phyloP scores from a whole-genome alignment of 2,888 invertebrate species.

The Spodoptera littoralis region DNA sequence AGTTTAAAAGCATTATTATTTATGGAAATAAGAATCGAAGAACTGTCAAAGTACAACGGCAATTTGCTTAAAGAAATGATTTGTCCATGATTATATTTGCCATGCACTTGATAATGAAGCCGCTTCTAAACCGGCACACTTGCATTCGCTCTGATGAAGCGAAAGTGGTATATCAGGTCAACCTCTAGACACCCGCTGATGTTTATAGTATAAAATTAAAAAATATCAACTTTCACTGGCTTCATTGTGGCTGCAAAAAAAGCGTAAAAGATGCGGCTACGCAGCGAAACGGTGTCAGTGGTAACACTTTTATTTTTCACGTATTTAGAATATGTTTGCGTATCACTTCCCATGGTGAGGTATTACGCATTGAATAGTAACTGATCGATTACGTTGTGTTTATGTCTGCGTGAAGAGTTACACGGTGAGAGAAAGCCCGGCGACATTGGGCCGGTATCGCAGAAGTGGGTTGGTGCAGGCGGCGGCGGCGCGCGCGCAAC shows the following conservation, averaged over 20 bases:
- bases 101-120: conserved; percentile 20
- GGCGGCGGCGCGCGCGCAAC: conserved; percentile 73
- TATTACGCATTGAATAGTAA: conserved; percentile 55
- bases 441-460: conserved; percentile 78
- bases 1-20: conserved; percentile 20
- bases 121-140: conserved; percentile 57
- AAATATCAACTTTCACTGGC: conserved; percentile 51
- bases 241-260: conserved; percentile 26
- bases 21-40: conserved; percentile 16
- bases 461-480: conserved; percentile 82
- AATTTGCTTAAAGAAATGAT: background rate
- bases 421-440: conserved; percentile 74
- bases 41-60: conserved; percentile 8
- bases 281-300: conserved; percentile 39
- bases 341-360: conserved; percentile 34
- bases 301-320: conserved; percentile 44
- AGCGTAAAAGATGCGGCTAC: conserved; percentile 19
- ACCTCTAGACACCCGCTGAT: conserved; percentile 40
- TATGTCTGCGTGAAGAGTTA: conserved; percentile 51
- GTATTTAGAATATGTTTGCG: conserved; percentile 42
- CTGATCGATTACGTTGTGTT: conserved; percentile 52
- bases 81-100: background rate
- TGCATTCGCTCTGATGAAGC: conserved; percentile 62
- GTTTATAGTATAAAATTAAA: conserved; percentile 37
- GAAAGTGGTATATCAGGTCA: conserved; percentile 68